Evolutionary conservation across 2,113 vertebrate genomes (phyloP).

Genomic region (Cyanoramphus novaezelandiae): DNA sequence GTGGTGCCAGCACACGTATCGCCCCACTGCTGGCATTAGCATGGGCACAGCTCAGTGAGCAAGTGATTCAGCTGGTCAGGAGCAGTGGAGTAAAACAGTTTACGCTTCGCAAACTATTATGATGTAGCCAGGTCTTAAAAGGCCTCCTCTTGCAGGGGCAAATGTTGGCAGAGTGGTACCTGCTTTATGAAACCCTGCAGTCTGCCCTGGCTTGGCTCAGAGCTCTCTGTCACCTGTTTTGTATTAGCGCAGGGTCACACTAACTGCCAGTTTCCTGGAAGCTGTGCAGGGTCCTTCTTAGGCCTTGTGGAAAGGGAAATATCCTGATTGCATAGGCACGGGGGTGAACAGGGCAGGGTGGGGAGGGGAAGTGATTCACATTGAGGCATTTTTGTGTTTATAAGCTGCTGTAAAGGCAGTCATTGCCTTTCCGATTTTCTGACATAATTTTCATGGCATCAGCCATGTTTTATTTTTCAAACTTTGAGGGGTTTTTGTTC

Average conservation of each 20-base stretch:
- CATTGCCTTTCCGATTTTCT: not conserved
- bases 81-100: not conserved
- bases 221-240: not conserved
- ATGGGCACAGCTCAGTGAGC: not conserved
- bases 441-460: not conserved
- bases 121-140: not conserved
- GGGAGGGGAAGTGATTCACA: not conserved
- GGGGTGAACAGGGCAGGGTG: not conserved
- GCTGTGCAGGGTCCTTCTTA: not conserved
- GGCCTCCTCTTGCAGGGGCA: not conserved
- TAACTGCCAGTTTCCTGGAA: not conserved
- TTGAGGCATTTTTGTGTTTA: not conserved
- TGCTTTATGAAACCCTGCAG: not conserved
- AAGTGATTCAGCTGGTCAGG: not conserved
- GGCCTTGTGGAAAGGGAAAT: not conserved
- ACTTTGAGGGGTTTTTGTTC: not conserved
- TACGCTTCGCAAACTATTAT: not conserved
- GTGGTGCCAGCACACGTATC: fast-evolving
- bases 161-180: not conserved
- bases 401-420: not conserved
- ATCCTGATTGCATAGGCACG: not conserved
- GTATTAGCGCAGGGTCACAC: not conserved
- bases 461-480: not conserved
- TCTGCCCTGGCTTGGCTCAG: not conserved
- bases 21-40: not conserved